Conservation (phyloP, 2,113 vertebrate species). For the Ranitomeya imitator region DNA sequence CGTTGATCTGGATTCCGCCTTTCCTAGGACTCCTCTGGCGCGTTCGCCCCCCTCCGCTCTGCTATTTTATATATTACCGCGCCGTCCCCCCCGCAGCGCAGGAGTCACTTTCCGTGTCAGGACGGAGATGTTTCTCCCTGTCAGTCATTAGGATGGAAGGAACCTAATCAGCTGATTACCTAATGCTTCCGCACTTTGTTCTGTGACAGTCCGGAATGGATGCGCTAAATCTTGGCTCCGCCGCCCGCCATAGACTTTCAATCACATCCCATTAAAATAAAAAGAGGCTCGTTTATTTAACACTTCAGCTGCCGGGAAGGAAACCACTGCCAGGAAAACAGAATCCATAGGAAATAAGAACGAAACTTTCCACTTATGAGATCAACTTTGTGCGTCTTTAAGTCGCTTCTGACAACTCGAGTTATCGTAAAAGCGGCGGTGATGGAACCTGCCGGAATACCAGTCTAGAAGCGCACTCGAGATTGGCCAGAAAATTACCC, state of each 20-base stretch:
- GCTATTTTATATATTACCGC: neutral
- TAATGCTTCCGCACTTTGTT: constrained; percentile 37
- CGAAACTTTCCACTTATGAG: neutral
- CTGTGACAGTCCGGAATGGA: constrained; percentile 44
- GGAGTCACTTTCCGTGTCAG: constrained; percentile 51
- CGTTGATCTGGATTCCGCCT: neutral
- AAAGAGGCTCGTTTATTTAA: constrained; percentile 27
- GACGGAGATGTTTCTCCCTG: constrained; percentile 25
- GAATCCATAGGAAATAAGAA: neutral
- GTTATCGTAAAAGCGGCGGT: too few species aligned
- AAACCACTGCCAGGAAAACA: neutral
- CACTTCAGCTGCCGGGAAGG: constrained; percentile 15
- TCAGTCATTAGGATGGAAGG: constrained; percentile 49
- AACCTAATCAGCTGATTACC: constrained; percentile 41
- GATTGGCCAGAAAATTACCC: too few species aligned
- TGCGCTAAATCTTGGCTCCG: constrained; percentile 35
- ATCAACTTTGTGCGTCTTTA: neutral
- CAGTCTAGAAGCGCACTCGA: too few species aligned
- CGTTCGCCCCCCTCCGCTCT: neutral
- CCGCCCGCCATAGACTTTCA: constrained; percentile 19
- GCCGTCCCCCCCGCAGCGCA: neutral
- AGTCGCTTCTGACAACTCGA: neutral
- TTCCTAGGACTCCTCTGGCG: neutral
- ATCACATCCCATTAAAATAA: constrained; percentile 37
- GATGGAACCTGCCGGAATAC: too few species aligned